Base-by-base conservation (phyloP, 37 sponge, comb jelly and placozoan genomes). In the Lycopodina hypogea region DNA sequence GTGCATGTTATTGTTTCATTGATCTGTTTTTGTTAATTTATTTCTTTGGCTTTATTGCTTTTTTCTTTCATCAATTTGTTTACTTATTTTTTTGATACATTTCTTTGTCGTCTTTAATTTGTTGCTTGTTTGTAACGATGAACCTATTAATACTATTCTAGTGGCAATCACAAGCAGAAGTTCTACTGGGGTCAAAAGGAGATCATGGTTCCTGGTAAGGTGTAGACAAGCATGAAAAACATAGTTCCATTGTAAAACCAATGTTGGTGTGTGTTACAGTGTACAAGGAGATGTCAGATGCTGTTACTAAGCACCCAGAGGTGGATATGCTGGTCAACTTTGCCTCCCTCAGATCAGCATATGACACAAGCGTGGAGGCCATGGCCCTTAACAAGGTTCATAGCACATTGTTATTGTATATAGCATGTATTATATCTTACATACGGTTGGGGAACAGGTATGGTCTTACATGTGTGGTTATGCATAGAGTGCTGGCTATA, bases 101-200 rank as follows among this genome's bases (percentile, higher is more conserved):
- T n/a, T n/a, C n/a, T n/a, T n/a, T n/a, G n/a, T n/a, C n/a, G n/a
- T n/a, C n/a, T n/a, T n/a, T n/a, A n/a, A n/a, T n/a, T n/a, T n/a
- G n/a, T n/a, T n/a, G n/a, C n/a, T n/a, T n/a, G n/a, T 9, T 45
- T 45, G 48, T 45, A 4, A 26, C 4, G 28, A 65, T 65, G 35
- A 65, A 7, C 66, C 18, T 32, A 2, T 19, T 65, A 8, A 30
- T 60, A 32, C 30, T 29, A 3, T 30, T 73, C 0, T 69, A 93
- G 94, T 90, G 93, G 93, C 0, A 93, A 96, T 55, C 98, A 97
- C 87, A 94, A 92, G 56, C 95, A 94, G 83, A 89, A 89, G 65
- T 92, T 97, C 79, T 97, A 97, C 84, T 97, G 92, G 90, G 98
- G 98, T 32, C 74, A 68, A 59, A 94, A 94, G 60, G 98, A 97